Percentiles rank a stretch among this genome's conserved stretches.
phyloP scores from a whole-genome alignment of 2,888 invertebrate species.

The Pseudoips prasinana region DNA sequence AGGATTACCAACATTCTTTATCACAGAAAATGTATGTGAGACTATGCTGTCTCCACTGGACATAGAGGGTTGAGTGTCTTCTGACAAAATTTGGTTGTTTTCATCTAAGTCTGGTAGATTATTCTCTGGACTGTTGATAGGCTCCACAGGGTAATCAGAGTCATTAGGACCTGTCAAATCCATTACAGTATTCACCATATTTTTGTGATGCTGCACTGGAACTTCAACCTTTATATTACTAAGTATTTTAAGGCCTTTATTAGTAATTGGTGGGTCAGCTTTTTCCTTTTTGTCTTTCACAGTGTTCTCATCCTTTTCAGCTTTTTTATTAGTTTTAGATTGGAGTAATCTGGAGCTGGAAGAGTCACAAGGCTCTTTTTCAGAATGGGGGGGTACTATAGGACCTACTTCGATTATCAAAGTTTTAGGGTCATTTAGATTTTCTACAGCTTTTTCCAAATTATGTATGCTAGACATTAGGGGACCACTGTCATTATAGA shows the following conservation, averaged over 20 bases:
- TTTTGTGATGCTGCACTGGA: constrained; percentile 72
- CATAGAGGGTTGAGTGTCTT: constrained; percentile 50
- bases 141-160: constrained; percentile 49
- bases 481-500: constrained; percentile 45
- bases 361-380: constrained; percentile 16
- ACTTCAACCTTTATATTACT: constrained; percentile 80
- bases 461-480: constrained; percentile 33
- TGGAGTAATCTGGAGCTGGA: constrained; percentile 5
- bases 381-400: constrained; percentile 39
- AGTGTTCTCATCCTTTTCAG: constrained; percentile 26
- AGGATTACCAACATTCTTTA: constrained; percentile 70
- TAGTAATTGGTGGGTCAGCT: constrained; percentile 49
- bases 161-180: constrained; percentile 68
- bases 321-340: constrained; percentile 21
- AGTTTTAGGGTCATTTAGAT: constrained; percentile 58
- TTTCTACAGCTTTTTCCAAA: constrained; percentile 44
- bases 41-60: constrained; percentile 49
- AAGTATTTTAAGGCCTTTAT: constrained; percentile 73
- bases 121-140: constrained; percentile 57
- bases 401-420: constrained; percentile 71
- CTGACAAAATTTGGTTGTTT: constrained; percentile 48
- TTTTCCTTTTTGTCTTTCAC: constrained; percentile 41
- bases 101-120: constrained; percentile 71
- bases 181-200: constrained; percentile 71
- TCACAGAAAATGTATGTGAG: constrained; percentile 67